Percentiles rank a stretch among this genome's conserved stretches.
These are phyloP conservation scores for Acanthosepion lycidas DNA, from an alignment of 2,888 invertebrate species.

Conservation along the genomic window DNA sequence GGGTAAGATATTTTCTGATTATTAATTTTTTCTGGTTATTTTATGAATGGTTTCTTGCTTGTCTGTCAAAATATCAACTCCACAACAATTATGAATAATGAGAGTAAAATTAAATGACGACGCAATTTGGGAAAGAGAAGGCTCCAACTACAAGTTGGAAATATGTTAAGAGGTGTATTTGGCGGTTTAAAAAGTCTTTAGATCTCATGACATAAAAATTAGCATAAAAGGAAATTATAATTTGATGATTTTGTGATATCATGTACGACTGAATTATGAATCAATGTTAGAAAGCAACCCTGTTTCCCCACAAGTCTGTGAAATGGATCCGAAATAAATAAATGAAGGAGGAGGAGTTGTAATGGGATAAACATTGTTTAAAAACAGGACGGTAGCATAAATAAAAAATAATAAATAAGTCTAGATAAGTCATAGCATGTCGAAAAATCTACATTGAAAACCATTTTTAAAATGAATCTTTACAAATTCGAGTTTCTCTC, in stretches of 20 bases:
- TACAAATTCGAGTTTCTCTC: too few species aligned
- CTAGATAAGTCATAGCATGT: neutral
- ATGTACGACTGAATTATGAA: neutral
- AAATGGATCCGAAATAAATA: too few species aligned
- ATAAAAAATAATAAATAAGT: neutral
- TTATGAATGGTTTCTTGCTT: neutral
- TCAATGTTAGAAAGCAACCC: too few species aligned
- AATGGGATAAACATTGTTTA: too few species aligned
- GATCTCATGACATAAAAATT: neutral
- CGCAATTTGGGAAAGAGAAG: neutral
- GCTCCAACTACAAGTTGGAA: neutral
- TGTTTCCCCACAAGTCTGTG: too few species aligned
- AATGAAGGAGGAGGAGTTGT: too few species aligned
- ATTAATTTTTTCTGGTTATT: neutral
- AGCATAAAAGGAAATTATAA: neutral
- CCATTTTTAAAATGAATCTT: neutral
- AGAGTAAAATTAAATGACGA: neutral
- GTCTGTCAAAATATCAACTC: neutral
- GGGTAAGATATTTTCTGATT: slow-evolving; percentile 82
- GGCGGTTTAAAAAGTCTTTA: neutral
- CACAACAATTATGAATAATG: neutral
- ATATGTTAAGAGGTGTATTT: neutral
- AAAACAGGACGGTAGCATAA: neutral
- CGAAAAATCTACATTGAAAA: neutral
- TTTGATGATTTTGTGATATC: neutral